Base-by-base conservation (phyloP, 37 sponge, comb jelly and placozoan species). In the Ephydatia muelleri region DNA sequence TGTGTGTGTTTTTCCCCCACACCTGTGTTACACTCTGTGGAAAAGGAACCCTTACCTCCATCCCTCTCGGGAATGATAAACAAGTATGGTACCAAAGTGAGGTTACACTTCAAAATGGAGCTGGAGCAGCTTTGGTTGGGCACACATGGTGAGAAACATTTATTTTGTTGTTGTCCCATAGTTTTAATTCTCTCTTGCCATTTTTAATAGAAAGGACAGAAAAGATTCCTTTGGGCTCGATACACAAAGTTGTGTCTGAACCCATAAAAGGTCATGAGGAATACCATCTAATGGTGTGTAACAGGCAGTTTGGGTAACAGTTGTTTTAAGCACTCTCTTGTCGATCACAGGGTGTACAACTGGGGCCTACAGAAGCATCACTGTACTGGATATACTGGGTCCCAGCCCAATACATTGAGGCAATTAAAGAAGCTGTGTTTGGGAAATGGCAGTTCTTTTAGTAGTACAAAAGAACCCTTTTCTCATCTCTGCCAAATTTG, bases 301-400 rank as follows among this genome's bases (percentile, higher is more conserved):
- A 19, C 73, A 5, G 33, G 29, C 3, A 19, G 35, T 73, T 22
- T 73, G 33, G 3, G 72, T 32, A 28, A 73, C 43, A 43, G 6
- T 43, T 43, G 43, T 6, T n/a, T n/a, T 6, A 43, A 43, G 43
- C 70, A 69, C 3, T 69, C 29, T 29, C 9, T 9, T 30, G 4
- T 11, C 29, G 5, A 3, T 69, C 49, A 26, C 81, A 97, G 97
- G 97, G 82, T n/a, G 37, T 97, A 2, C 97, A 97, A 43, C 65
- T 97, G 39, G 97, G 97, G 0, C 88, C 91, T 21, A 97, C 97
- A 40, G 97, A 97, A 71, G 76, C 78, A 47, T 97, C 97, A 19
- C 79, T 85, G 16, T 97, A 94, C 81, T 97, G 95, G 95, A 71
- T 97, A 40, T 97, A 97, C 89, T 97, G 97, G 97, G 92, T 97